Evolutionary conservation across 2,888 invertebrate genomes (phyloP).

Genomic region (Zele albiditarsus): DNA sequence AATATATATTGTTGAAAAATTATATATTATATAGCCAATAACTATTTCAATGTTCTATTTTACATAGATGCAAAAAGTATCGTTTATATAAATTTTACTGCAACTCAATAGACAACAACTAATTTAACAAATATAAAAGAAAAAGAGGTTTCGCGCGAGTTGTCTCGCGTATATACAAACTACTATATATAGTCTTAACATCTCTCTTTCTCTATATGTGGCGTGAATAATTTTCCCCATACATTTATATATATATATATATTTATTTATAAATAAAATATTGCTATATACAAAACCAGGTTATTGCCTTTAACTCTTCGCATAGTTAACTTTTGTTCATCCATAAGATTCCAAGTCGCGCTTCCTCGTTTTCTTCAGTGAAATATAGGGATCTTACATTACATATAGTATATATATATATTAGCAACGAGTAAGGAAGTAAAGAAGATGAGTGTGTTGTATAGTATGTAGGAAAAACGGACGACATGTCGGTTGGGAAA

Average conservation of each 20-base stretch:
- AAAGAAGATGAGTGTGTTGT: constrained; percentile 3
- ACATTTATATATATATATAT: not conserved
- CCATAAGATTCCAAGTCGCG: constrained; percentile 33
- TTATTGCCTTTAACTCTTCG: not conserved
- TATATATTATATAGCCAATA: not conserved
- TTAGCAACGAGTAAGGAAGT: not conserved
- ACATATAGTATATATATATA: not conserved
- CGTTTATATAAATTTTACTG: not conserved
- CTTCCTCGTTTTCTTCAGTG: constrained; percentile 29
- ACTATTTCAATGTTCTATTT: not conserved
- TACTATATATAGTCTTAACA: not conserved
- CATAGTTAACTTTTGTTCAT: constrained; percentile 24
- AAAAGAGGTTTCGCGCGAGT: constrained; percentile 14
- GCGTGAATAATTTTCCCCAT: constrained; percentile 10
- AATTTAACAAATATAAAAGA: not conserved
- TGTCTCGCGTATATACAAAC: not conserved
- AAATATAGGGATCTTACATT: constrained; percentile 13
- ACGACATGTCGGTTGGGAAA: constrained; percentile 9
- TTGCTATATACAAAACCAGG: constrained; percentile 16
- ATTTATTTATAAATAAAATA: constrained; percentile 14
- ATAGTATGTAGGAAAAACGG: constrained; percentile 6
- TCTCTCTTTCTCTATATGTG: not conserved
- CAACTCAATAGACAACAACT: no score
- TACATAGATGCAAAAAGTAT: not conserved
- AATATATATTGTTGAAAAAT: not conserved